Evolutionary conservation across 2,113 vertebrate genomes (phyloP).

Genomic region (Neopipo cinnamomea): DNA sequence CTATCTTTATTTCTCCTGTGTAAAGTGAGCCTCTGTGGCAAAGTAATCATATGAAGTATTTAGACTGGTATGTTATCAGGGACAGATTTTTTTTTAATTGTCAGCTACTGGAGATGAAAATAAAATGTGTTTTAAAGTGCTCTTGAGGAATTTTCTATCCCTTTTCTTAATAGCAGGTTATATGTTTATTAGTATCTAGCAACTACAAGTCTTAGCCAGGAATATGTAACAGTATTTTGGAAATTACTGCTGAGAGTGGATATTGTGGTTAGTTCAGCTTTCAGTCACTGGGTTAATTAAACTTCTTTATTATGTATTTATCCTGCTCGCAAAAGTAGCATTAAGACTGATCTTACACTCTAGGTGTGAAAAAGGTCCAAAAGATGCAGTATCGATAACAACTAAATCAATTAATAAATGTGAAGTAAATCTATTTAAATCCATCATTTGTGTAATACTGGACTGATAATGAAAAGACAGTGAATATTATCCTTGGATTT

Average conservation of each 20-base stretch:
- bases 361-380: background rate
- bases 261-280: background rate
- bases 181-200: background rate
- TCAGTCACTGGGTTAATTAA: background rate
- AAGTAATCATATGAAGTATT: slow-evolving; percentile 25
- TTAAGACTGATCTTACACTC: background rate
- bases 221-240: background rate
- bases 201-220: background rate
- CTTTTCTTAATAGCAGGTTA: slow-evolving; percentile 35
- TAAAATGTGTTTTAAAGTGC: slow-evolving; percentile 40
- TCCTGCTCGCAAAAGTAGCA: background rate
- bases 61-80: slow-evolving; percentile 11
- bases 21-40: background rate
- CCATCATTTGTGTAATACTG: background rate
- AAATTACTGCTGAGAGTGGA: background rate
- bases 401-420: background rate
- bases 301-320: background rate
- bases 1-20: slow-evolving; percentile 50
- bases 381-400: background rate
- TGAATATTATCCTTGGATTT: background rate
- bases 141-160: slow-evolving; percentile 34
- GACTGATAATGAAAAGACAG: background rate
- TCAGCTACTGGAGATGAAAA: slow-evolving; percentile 21
- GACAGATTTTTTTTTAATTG: slow-evolving; percentile 52
- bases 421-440: background rate